These are phyloP conservation scores for Odontomyia ornata DNA, from an alignment of 2,888 invertebrate species.

Conservation along the genomic window DNA sequence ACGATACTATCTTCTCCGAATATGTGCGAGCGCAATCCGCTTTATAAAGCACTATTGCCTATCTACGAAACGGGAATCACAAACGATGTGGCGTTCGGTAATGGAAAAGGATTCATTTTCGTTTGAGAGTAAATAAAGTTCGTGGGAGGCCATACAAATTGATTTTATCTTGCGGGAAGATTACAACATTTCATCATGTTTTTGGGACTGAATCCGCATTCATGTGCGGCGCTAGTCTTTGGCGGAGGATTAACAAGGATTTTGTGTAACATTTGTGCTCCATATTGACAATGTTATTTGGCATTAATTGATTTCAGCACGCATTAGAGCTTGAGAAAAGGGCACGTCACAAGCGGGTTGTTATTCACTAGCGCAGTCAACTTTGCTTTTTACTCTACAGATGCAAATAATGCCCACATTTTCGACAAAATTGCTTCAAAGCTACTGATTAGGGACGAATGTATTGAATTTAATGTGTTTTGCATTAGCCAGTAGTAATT, in stretches of 20 bases:
- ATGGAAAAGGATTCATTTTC: constrained; percentile 24
- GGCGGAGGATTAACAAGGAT: constrained; percentile 27
- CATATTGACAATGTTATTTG: constrained; percentile 17
- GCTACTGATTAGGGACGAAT: too few species aligned
- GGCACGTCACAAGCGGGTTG: background rate
- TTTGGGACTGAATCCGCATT: background rate
- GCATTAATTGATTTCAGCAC: constrained; percentile 1
- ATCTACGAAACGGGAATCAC: background rate
- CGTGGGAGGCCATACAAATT: constrained; percentile 46
- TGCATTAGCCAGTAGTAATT: too few species aligned
- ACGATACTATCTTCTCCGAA: background rate
- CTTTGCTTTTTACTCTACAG: too few species aligned
- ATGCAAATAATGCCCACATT: too few species aligned
- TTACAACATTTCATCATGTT: constrained; percentile 40
- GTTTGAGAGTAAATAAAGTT: constrained; percentile 32
- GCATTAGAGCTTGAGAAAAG: background rate
- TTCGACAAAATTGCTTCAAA: too few species aligned
- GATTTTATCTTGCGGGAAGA: constrained; percentile 44
- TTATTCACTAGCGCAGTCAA: background rate
- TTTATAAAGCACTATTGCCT: background rate
- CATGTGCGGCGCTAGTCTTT: background rate
- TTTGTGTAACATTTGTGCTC: background rate
- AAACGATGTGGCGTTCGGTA: constrained; percentile 18
- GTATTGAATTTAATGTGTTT: too few species aligned
- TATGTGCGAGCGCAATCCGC: background rate